phyloP scores from a whole-genome alignment of 2,113 vertebrate species.

The Ictalurus punctatus region DNA sequence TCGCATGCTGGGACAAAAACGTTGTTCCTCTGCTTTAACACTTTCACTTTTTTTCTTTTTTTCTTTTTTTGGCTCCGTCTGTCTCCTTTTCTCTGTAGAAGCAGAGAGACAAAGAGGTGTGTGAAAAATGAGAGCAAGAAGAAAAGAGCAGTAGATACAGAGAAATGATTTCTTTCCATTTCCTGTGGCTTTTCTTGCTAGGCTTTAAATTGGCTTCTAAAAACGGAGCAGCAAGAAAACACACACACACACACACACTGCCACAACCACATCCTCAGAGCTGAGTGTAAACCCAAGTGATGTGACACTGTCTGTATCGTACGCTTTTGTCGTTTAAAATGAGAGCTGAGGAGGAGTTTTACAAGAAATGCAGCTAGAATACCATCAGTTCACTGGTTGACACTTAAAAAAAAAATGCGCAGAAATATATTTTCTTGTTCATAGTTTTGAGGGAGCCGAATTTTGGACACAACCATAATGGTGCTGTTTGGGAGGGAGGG shows the following conservation, averaged over 20 bases:
- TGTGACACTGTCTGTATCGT: slow-evolving; percentile 49
- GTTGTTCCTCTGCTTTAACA: neutral
- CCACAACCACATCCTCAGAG: slow-evolving; percentile 72
- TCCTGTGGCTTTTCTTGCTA: slow-evolving; percentile 70
- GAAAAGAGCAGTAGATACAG: slow-evolving; percentile 18
- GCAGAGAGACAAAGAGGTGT: neutral
- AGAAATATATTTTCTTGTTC: neutral
- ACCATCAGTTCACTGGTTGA: neutral
- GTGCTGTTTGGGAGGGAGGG: too few relatives aligned
- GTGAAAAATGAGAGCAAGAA: neutral
- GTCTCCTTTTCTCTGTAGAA: neutral
- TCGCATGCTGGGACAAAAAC: neutral
- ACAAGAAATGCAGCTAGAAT: slow-evolving; percentile 4
- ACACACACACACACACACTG: slow-evolving; percentile 22
- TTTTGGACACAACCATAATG: too few relatives aligned
- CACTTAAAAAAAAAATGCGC: neutral
- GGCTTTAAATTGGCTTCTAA: slow-evolving; percentile 51
- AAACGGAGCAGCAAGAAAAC: slow-evolving; percentile 54
- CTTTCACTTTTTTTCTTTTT: neutral
- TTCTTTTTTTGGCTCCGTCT: neutral
- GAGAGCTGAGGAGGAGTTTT: neutral
- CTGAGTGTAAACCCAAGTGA: slow-evolving; percentile 55
- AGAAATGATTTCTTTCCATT: slow-evolving; percentile 68
- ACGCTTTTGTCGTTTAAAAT: slow-evolving; percentile 41
- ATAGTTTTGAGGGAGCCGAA: neutral